These are phyloP conservation scores for Camelus dromedarius DNA, from an alignment of 2,113 vertebrate genomes.

Conservation along the genomic window DNA sequence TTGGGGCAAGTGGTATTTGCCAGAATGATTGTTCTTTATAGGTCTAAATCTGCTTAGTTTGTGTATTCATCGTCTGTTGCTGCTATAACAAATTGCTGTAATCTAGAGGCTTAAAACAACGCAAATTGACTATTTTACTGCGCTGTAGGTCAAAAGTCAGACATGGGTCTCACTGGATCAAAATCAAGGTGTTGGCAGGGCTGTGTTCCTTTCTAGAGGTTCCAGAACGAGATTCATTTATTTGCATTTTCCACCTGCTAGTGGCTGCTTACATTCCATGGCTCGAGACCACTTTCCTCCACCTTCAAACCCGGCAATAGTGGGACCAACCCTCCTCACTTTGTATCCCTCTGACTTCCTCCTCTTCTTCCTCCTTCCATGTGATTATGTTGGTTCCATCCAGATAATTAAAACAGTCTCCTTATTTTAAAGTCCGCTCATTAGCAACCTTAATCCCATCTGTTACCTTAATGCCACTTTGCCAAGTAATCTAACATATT, in stretches of 20 bases:
- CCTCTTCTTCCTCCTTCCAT: neutral
- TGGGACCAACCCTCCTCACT: neutral
- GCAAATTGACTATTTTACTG: neutral
- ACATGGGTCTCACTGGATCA: neutral
- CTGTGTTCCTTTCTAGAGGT: neutral
- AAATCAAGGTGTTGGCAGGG: neutral
- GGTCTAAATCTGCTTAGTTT: neutral
- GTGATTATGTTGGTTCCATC: neutral
- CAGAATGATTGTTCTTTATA: neutral
- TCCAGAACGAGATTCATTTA: neutral
- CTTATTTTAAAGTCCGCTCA: neutral
- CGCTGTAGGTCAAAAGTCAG: neutral
- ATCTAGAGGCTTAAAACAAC: neutral
- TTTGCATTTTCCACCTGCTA: neutral
- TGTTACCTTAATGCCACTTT: neutral
- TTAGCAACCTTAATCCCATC: neutral
- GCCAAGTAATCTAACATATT: neutral
- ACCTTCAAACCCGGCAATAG: neutral
- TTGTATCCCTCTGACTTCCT: neutral
- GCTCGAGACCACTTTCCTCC: neutral
- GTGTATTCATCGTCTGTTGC: neutral
- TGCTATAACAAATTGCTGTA: neutral
- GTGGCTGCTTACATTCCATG: neutral
- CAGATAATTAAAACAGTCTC: neutral
- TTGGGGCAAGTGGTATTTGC: no score